These are phyloP conservation scores for Drosophila miranda DNA, from an alignment of 1,140 invertebrate species.

Conservation along the genomic window DNA sequence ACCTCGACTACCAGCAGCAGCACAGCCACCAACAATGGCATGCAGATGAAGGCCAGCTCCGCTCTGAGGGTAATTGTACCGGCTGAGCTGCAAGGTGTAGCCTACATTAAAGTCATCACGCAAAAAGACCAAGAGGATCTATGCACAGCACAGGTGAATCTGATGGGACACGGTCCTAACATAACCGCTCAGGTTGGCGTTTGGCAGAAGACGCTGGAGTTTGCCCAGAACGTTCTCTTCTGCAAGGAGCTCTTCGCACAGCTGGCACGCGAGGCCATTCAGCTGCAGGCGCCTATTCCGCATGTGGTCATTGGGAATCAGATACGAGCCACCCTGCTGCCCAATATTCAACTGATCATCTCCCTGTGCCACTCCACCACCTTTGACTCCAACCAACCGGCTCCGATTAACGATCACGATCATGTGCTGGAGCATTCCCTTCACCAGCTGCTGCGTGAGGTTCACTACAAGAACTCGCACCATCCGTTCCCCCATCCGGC, in stretches of 20 bases:
- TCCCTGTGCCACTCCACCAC: slow-evolving; percentile 89
- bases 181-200: slow-evolving; percentile 87
- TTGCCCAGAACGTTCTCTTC: slow-evolving; percentile 98
- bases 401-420: slow-evolving; percentile 92
- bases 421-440: slow-evolving; percentile 98
- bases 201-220: slow-evolving; percentile 97
- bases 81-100: slow-evolving; percentile 96
- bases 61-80: slow-evolving; percentile 95
- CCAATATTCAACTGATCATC: slow-evolving; percentile 94
- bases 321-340: slow-evolving; percentile 97
- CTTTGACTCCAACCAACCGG: slow-evolving; percentile 86
- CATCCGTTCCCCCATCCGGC: slow-evolving; percentile 97
- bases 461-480: slow-evolving; percentile 96
- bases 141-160: slow-evolving; percentile 88
- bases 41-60: slow-evolving; percentile 86
- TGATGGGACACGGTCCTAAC: slow-evolving; percentile 86
- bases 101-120: slow-evolving; percentile 97
- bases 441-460: slow-evolving; percentile 95
- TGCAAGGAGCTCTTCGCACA: slow-evolving; percentile 98
- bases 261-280: slow-evolving; percentile 96
- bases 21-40: slow-evolving; percentile 57
- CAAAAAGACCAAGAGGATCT: slow-evolving; percentile 95
- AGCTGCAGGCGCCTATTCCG: slow-evolving; percentile 94
- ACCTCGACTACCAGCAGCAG: slow-evolving; percentile 59
- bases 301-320: slow-evolving; percentile 98